Evolutionary conservation across 2,888 invertebrate genomes (phyloP).

Genomic region (Lasioglossum calceatum): DNA sequence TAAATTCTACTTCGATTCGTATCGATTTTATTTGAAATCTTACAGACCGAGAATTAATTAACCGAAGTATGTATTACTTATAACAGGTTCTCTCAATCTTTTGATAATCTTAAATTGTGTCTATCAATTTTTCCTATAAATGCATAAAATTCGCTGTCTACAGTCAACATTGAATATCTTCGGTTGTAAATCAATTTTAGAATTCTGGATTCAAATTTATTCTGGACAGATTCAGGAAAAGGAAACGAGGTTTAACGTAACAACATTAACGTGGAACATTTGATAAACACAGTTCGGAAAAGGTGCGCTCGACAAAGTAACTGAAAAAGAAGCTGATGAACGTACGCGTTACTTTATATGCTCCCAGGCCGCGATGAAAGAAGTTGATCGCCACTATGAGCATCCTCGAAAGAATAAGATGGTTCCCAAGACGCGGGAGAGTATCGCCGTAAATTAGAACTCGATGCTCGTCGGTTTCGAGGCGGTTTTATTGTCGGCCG

Average conservation of each 20-base stretch:
- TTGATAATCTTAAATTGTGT: too few species aligned
- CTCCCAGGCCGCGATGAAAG: neutral
- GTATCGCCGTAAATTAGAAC: constrained; percentile 81
- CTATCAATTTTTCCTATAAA: too few species aligned
- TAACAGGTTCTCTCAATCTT: neutral
- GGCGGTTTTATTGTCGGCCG: constrained; percentile 81
- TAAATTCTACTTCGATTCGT: neutral
- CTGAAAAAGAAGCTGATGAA: neutral
- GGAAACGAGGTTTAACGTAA: neutral
- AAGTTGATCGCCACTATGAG: constrained; percentile 22
- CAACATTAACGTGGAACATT: neutral
- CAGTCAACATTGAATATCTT: neutral
- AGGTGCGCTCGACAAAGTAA: neutral
- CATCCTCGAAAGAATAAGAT: constrained; percentile 29
- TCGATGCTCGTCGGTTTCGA: constrained; percentile 74
- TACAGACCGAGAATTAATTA: neutral
- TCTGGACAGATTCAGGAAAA: neutral
- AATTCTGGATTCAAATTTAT: neutral
- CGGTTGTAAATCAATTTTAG: neutral
- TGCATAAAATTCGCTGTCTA: too few species aligned
- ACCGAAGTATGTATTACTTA: too few species aligned
- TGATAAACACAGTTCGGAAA: neutral
- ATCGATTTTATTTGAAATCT: neutral
- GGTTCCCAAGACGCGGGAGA: constrained; percentile 65
- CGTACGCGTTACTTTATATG: neutral